Evolutionary conservation across 2,113 vertebrate species (phyloP).

Genomic region (Trogon melanurus): DNA sequence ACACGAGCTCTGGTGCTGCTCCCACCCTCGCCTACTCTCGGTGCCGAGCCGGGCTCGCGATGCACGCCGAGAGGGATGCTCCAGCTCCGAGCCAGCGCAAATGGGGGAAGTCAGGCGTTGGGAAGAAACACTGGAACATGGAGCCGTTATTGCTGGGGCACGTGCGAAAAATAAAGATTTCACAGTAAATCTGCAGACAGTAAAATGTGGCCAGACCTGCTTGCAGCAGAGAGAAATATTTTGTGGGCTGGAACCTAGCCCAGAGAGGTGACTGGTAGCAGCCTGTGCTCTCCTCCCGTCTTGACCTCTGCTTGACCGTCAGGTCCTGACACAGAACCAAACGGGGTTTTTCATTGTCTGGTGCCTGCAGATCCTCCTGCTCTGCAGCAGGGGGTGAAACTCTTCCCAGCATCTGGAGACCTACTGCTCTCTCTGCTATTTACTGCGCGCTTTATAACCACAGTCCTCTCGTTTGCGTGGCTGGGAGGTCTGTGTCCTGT

Average conservation of each 20-base stretch:
- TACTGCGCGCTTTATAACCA: rapidly evolving
- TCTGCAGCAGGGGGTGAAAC: background rate
- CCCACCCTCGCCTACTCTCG: rapidly evolving
- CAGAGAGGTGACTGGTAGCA: background rate
- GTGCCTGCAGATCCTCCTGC: background rate
- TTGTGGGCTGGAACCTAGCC: background rate
- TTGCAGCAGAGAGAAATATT: background rate
- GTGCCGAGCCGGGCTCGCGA: rapidly evolving
- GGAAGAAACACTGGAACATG: too few relatives aligned
- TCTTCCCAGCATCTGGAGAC: background rate
- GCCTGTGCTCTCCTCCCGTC: rapidly evolving
- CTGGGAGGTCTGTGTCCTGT: background rate
- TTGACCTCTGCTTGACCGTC: background rate
- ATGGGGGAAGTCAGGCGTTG: background rate
- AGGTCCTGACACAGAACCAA: background rate
- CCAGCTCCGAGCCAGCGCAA: background rate
- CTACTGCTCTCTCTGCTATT: rapidly evolving
- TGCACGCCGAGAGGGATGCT: background rate
- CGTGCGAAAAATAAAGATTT: background rate
- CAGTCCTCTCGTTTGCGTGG: background rate
- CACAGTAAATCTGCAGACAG: background rate
- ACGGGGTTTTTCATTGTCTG: rapidly evolving
- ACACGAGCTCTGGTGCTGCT: background rate
- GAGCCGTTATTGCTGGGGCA: background rate
- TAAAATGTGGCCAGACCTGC: background rate